phyloP scores from a whole-genome alignment of 2,113 vertebrate species.

The Calyptomena viridis region DNA sequence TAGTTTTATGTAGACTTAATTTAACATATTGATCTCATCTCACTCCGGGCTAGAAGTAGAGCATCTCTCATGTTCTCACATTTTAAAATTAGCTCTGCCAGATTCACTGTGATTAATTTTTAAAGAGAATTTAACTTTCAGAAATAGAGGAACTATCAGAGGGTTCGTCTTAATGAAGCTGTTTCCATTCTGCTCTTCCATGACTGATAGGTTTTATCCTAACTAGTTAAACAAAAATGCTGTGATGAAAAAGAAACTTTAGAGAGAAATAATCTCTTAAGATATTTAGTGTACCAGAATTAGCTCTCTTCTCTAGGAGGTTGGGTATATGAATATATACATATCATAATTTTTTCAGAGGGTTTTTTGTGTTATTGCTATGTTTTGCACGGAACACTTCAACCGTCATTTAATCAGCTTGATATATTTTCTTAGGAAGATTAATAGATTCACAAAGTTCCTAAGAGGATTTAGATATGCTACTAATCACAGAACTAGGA shows the following conservation, averaged over 20 bases:
- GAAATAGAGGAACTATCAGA: constrained; percentile 6
- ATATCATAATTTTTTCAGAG: neutral
- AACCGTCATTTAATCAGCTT: neutral
- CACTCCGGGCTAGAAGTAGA: constrained; percentile 44
- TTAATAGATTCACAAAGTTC: constrained; percentile 16
- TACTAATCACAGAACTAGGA: neutral
- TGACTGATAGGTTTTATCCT: constrained; percentile 36
- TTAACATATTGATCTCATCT: constrained; percentile 49
- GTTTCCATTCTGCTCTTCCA: constrained; percentile 3
- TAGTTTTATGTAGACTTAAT: constrained; percentile 40
- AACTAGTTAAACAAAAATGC: neutral
- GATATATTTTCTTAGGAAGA: neutral
- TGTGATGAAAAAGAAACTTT: neutral
- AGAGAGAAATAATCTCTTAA: constrained; percentile 20
- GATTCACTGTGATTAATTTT: constrained; percentile 50
- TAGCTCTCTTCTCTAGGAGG: neutral
- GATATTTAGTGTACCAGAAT: neutral
- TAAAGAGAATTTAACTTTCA: constrained; percentile 49
- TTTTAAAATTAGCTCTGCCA: constrained; percentile 60
- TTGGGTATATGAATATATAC: neutral
- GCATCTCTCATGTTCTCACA: constrained; percentile 23
- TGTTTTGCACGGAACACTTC: neutral
- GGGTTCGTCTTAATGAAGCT: constrained; percentile 3
- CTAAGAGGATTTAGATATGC: constrained; percentile 12
- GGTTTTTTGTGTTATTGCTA: neutral